Evolutionary conservation across 2,888 invertebrate species (phyloP), one percentile per base, ranked within the genome.

Genomic region (Orchesellides sinensis): DNA sequence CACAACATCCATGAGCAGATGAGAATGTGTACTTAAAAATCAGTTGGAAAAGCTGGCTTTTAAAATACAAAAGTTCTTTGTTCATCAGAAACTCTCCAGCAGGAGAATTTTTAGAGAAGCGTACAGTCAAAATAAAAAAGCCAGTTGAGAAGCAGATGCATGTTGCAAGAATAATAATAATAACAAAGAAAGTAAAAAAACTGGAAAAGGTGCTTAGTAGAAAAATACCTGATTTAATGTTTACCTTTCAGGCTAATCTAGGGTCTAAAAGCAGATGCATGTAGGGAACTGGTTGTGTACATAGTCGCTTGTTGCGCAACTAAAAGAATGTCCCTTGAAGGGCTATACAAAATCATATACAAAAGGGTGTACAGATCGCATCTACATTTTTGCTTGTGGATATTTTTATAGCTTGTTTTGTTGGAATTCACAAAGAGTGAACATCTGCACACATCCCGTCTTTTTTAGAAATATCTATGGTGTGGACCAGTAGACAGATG

Each of bases 201-300:
- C 40, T 40, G 40, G n/a, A 40, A 40, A 40, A 40, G 40, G 40
- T 40, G 40, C n/a, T 40, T 40, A 40, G 40, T 40, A 40, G n/a
- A 40, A 40, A 40, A 40, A 40, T 40, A 75, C 75, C 75, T 75
- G 75, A 75, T 75, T 52, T 75, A 40, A 74, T 75, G 75, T 75
- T 75, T 75, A 75, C 75, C 23, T 40, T 40, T 40, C 14, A 40
- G n/a, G n/a, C n/a, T n/a, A n/a, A n/a, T n/a, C n/a, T n/a, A n/a
- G n/a, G n/a, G n/a, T n/a, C n/a, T n/a, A n/a, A n/a, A n/a, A n/a
- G n/a, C n/a, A n/a, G n/a, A n/a, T n/a, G n/a, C n/a, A n/a, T n/a
- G n/a, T n/a, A n/a, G n/a, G n/a, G n/a, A n/a, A n/a, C n/a, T n/a
- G n/a, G n/a, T n/a, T n/a, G n/a, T n/a, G n/a, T n/a, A n/a, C n/a